Evolutionary conservation across 1,140 invertebrate genomes (phyloP).

Genomic region (Eupeodes corollae): DNA sequence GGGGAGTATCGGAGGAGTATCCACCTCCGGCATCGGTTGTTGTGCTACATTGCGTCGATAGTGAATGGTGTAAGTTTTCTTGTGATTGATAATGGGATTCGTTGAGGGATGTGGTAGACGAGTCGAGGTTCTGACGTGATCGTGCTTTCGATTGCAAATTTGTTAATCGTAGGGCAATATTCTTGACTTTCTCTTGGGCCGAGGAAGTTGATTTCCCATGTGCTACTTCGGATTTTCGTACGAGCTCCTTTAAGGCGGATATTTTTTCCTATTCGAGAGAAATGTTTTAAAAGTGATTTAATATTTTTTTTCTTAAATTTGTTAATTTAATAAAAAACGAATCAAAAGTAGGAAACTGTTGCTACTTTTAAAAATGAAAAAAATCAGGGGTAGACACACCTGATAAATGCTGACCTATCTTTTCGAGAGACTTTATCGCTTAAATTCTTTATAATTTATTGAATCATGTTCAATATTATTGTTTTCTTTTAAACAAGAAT

Average conservation of each 20-base stretch:
- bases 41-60: too few relatives aligned
- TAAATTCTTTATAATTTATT: too few relatives aligned
- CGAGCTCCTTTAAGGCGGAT: conserved; percentile 14
- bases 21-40: too few relatives aligned
- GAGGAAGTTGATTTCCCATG: conserved; percentile 11
- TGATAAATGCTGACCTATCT: too few relatives aligned
- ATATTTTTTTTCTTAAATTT: not conserved
- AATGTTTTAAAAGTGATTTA: not conserved
- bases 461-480: too few relatives aligned
- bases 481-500: too few relatives aligned
- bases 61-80: not conserved
- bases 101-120: not conserved
- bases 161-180: conserved; percentile 12
- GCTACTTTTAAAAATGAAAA: too few relatives aligned
- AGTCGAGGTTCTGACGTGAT: conserved; percentile 4
- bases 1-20: too few relatives aligned
- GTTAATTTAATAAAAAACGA: too few relatives aligned
- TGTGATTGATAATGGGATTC: not conserved
- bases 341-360: too few relatives aligned
- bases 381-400: too few relatives aligned
- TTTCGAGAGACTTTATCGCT: too few relatives aligned
- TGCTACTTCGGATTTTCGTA: conserved; percentile 12
- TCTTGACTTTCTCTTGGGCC: conserved; percentile 15
- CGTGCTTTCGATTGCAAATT: conserved; percentile 11
- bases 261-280: conserved; percentile 11